Evolutionary conservation across 1,140 invertebrate genomes (phyloP), one percentile per base, ranked within the genome.

Genomic region (Hirudo medicinalis): DNA sequence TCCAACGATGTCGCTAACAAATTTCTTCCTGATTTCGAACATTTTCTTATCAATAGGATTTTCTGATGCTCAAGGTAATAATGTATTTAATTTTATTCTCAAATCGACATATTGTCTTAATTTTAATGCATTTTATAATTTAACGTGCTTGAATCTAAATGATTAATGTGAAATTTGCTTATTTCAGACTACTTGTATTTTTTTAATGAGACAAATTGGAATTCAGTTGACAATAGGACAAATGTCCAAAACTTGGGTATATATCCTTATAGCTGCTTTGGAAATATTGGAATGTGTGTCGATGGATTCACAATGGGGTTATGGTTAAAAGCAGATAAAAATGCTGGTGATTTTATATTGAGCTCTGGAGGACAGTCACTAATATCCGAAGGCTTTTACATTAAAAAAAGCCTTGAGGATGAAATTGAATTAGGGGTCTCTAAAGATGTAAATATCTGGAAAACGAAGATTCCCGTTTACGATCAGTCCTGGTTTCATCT

Each of bases 341-440:
- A 63, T 66, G 36, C 63, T 3, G 43, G 54, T 32, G 25, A 40
- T 32, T 78, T 74, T 20, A 29, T 80, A 8, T 27, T 80, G 0
- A 75, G 76, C 29, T 76, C 72, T 57, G 79, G 79, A 13, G 79
- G 79, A 2, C 74, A 77, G 70, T 71, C 71, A 0, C 32, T 71
- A 0, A 73, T 74, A 49, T 76, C 76, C 6, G 76, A 78, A 6
- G 79, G 79, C 27, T 76, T 76, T 63, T 79, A 79, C 72, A 25
- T 79, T 8, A 40, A 68, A 22, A 75, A 77, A 68, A 73, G 71
- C 20, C 75, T 71, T 29, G 78, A 76, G 6, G 71, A 76, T 60
- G 78, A 79, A 72, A 77, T 76, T 67, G 76, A 76, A 49, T 70
- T 78, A 17, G 78, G 77, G 0, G 76, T 79, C 22, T 71, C 76